Evolutionary conservation across 2,113 vertebrate species (phyloP), one percentile per base, ranked within the genome.

Genomic region (Eudyptes chrysolophus): DNA sequence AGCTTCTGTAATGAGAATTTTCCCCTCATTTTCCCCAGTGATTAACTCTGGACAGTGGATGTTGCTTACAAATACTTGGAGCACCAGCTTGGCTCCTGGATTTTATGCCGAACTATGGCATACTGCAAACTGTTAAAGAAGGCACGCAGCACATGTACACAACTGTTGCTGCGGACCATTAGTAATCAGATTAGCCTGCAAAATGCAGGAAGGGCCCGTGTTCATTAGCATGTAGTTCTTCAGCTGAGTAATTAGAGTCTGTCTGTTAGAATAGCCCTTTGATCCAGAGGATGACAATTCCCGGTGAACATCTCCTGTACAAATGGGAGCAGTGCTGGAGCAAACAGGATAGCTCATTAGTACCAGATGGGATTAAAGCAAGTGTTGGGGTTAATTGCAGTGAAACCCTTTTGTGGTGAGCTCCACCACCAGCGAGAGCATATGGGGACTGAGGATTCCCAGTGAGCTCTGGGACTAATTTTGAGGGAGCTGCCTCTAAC

Each of bases 91-190:
- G 71, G 61, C 62, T 57, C 62, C 49, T 24, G 55, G 40, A 1
- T 42, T 36, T 46, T 10, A 16, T 15, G 12, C 57, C 7, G 42
- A 57, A 4, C 34, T 13, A 2, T 0, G 10, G 34, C 25, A 11
- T 4, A 4, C 51, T 5, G 11, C 34, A 6, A 32, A 6, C 46
- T 1, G 7, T 3, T 32, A 51, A 19, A 1, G 10, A 13, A 32
- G 72, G 36, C 36, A 6, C 1, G 3, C 4, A 1, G 57, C 61
- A 15, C 18, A 1, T 1, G 36, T 24, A 30, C 13, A 3, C 49
- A 58, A 27, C 36, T 51, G 54, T 20, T 52, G 66, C 62, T 64
- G 68, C 19, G 13, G 22, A 66, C 2, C 7, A 4, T 24, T 7
- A 61, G 44, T 30, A 38, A 82, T 19, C 58, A 49, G 46, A 30